A percentile compares a stretch with the other conserved stretches of the same genome.
Evolutionary conservation across 1,140 invertebrate genomes (phyloP).

Genomic region (Ectropis grisescens): DNA sequence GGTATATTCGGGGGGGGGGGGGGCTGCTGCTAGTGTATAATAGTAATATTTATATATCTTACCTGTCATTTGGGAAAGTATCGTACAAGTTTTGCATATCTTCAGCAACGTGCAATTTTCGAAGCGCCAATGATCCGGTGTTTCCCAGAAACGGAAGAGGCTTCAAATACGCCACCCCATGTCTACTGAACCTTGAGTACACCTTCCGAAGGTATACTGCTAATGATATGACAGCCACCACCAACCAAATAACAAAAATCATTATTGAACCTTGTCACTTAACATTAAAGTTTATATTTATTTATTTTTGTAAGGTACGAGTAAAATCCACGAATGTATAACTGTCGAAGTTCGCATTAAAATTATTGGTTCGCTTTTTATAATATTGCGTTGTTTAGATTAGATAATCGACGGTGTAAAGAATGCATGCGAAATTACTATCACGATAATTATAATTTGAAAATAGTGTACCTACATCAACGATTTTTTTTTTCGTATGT

Average conservation of each 20-base stretch:
- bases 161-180: conserved; percentile 7
- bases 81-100: conserved; percentile 3
- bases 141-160: conserved; percentile 6
- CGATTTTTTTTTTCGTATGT: too few relatives aligned
- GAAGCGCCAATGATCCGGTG: neutral
- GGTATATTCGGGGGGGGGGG: too few relatives aligned
- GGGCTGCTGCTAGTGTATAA: too few relatives aligned
- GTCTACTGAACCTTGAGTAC: conserved; percentile 20
- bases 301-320: conserved; percentile 4
- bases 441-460: too few relatives aligned
- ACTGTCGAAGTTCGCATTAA: too few relatives aligned
- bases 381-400: too few relatives aligned
- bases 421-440: too few relatives aligned
- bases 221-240: conserved; percentile 13
- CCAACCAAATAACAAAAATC: conserved; percentile 16
- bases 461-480: too few relatives aligned
- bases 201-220: conserved; percentile 13
- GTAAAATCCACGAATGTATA: too few relatives aligned
- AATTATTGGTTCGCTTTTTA: too few relatives aligned
- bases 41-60: too few relatives aligned
- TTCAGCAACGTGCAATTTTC: conserved; percentile 1
- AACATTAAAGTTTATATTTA: neutral
- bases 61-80: conserved; percentile 7
- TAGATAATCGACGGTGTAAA: too few relatives aligned
- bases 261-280: neutral